A percentile compares a stretch with the other conserved stretches of the same genome.
phyloP scores from a whole-genome alignment of 92 coral and sea anemone species.

The Porites lobata region DNA sequence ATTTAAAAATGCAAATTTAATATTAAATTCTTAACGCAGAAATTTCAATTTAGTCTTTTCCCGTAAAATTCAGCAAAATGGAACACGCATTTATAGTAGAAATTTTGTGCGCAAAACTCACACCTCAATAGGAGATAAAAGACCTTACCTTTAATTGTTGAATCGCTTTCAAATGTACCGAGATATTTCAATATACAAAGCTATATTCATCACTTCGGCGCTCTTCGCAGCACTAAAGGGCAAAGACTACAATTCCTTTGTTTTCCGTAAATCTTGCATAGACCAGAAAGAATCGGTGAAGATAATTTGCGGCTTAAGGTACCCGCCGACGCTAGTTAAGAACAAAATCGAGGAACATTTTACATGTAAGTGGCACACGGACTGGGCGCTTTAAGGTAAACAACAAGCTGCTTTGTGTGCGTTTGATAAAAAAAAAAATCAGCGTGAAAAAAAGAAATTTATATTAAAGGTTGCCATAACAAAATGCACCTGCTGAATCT shows the following conservation, averaged over 20 bases:
- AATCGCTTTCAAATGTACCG: not conserved
- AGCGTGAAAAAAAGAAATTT: not conserved
- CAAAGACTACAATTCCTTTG: conserved; percentile 10
- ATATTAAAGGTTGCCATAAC: conserved; percentile 31
- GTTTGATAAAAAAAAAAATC: not conserved
- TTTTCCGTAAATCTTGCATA: not conserved
- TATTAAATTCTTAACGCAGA: too few relatives aligned
- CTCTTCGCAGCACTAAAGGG: not conserved
- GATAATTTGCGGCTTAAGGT: not conserved
- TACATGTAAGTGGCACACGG: conserved; percentile 13
- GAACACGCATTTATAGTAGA: not conserved
- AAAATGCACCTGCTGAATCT: conserved; percentile 34
- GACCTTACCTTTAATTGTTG: conserved; percentile 17
- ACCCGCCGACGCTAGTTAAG: not conserved
- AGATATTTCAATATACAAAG: not conserved
- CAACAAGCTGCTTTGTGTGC: conserved; percentile 13
- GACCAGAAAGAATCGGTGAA: not conserved
- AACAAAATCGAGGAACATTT: not conserved
- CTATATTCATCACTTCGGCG: not conserved
- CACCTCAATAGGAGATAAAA: not conserved
- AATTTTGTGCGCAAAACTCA: not conserved
- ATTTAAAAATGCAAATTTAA: not conserved
- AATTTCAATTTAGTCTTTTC: not conserved
- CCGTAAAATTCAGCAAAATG: not conserved
- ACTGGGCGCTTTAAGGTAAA: not conserved